Evolutionary conservation across 2,888 invertebrate genomes (phyloP).

Genomic region (Drosophila macrospina): DNA sequence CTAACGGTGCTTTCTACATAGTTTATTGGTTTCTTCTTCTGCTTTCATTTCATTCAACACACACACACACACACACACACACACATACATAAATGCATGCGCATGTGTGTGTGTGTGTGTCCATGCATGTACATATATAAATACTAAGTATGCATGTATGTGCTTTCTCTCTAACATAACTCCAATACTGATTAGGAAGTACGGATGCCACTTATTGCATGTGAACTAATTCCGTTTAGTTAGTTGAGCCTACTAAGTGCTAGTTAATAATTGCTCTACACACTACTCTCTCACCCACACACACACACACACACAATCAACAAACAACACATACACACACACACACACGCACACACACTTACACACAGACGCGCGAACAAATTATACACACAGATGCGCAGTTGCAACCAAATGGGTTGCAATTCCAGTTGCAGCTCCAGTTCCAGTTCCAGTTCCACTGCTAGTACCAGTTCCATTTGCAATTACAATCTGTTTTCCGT

Average conservation of each 20-base stretch:
- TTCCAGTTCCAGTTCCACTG: not conserved
- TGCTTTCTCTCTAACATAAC: conserved; percentile 28
- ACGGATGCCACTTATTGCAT: conserved; percentile 43
- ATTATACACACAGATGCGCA: conserved; percentile 3
- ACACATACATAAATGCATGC: not conserved
- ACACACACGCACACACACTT: not conserved
- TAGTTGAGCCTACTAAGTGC: conserved; percentile 47
- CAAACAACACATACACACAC: conserved; percentile 3
- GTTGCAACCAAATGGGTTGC: conserved; percentile 20
- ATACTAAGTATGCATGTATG: conserved; percentile 1
- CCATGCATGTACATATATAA: not conserved
- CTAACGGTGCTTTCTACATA: conserved; percentile 35
- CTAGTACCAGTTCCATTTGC: conserved; percentile 9
- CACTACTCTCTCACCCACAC: conserved; percentile 14
- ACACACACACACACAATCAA: not conserved
- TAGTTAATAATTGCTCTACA: conserved; percentile 24
- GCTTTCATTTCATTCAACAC: no score
- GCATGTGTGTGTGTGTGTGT: not conserved
- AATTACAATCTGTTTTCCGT: not conserved
- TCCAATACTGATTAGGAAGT: conserved; percentile 63
- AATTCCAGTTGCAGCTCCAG: not conserved
- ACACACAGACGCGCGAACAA: not conserved
- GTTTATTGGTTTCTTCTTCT: no score
- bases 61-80: not conserved
- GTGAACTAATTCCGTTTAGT: conserved; percentile 19